Base-by-base conservation (phyloP, 64 coral and sea anemone species). In the Stichodactyla mertensii region DNA sequence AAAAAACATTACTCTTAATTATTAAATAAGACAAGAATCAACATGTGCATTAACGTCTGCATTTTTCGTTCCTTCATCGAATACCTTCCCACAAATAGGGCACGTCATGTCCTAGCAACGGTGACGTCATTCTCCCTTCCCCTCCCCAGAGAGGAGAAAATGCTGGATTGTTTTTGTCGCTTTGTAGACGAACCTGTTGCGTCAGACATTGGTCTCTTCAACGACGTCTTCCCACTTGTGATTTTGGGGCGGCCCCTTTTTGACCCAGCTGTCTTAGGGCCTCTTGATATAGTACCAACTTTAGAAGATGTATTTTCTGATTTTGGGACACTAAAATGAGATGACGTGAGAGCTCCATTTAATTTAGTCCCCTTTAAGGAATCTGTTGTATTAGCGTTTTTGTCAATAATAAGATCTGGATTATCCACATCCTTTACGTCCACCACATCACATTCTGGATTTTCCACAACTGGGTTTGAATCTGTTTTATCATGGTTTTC, bases 11-110 rank as follows among this genome's bases (percentile, higher is more conserved):
- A 26, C 4, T 5, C 16, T 20, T 14, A 62, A 16, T 95, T 54
- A 99, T 59, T 92, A 83, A 86, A 90, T 92, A 8, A 99, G 91
- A 57, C 97, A 99, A n/a, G 62, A 85, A 62, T 99, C 97, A 13
- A 99, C 91, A 62, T 99, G 97, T 19, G 80, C 57, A 85, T 99
- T 99, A 18, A 99, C 88, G 16, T 95, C 91, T 4, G 85, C 87
- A 85, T 99, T 99, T 55, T 86, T 89, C 53, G 88, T 81, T 3
- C 82, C 88, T 60, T 88, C 77, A 15, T 84, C 91, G 89, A 99
- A 99, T 16, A 14, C 55, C 64, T 77, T 86, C 18, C 53, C 83
- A 90, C 97, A 99, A 22, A 99, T 92, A 5, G 97, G 97, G 20
- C 97, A 99, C 10, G 83, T 81, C 66, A 90, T 71, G 54, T 82